Evolutionary conservation across 2,113 vertebrate species (phyloP).

Genomic region (Psilopogon haemacephalus): DNA sequence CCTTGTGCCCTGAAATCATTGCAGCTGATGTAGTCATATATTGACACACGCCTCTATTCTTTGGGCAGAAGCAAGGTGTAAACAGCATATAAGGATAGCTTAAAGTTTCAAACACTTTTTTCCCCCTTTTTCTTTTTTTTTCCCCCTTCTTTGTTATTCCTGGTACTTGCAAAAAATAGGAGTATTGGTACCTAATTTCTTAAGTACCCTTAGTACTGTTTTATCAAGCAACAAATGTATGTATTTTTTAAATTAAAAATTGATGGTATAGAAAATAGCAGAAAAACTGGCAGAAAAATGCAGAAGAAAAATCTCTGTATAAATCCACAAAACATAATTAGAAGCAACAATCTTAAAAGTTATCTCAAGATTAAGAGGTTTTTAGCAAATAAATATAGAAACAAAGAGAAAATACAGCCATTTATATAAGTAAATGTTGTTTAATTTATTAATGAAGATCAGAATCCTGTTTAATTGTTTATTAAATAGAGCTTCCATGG

Average conservation of each 20-base stretch:
- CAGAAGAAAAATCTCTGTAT: background rate
- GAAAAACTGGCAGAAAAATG: constrained; percentile 3
- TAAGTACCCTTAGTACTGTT: background rate
- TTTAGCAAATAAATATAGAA: constrained; percentile 41
- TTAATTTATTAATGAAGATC: constrained; percentile 69
- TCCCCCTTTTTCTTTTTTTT: too few species aligned
- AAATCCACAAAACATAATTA: background rate
- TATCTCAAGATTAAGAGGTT: constrained; percentile 12
- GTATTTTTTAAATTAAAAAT: constrained; percentile 16
- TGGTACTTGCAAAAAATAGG: background rate
- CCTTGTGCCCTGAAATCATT: background rate
- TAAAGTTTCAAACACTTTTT: background rate
- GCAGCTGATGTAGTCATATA: background rate
- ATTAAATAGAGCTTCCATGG: constrained; percentile 45
- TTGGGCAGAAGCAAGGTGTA: background rate
- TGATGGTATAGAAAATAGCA: background rate
- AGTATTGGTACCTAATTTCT: background rate
- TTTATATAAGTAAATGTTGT: constrained; percentile 48
- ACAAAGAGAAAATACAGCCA: constrained; percentile 35
- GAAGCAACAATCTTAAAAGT: background rate
- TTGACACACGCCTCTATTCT: background rate
- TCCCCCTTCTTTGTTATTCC: background rate
- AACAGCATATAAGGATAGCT: background rate
- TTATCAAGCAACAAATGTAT: background rate
- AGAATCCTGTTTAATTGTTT: constrained; percentile 59